Base-by-base conservation (phyloP, 2,113 vertebrate genomes). In the Zosterops borbonicus region DNA sequence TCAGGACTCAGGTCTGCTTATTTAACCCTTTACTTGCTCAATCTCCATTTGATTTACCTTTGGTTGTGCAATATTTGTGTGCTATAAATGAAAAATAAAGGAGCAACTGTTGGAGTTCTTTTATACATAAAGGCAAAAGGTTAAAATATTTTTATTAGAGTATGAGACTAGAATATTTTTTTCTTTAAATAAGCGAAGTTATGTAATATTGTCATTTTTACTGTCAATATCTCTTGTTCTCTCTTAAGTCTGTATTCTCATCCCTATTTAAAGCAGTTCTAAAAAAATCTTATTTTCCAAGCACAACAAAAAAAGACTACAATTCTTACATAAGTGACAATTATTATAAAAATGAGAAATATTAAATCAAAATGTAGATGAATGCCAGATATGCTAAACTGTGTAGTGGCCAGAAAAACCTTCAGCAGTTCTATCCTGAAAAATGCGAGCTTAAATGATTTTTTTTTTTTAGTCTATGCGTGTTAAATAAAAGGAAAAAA, bases 1-100 rank as follows among this genome's bases (percentile, higher is more conserved):
- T 86, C 39, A 62, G 41, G 28, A 73, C 25, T 70, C 73, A 62
- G 3, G 33, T 50, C 55, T 75, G 6, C 5, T 64, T 83, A 47
- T 80, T 91, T 84, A 81, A 80, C 47, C 27, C 14, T 37, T 91
- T 79, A 14, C 47, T 92, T 94, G 19, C 14, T 50, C 29, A 69
- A 29, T 91, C 41, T 56, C 13, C 44, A 2, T 67, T 87, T 75
- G 33, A 69, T 83, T 91, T 88, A 33, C 50, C 12, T 20, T 41
- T 85, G 56, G 13, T 78, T 82, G 23, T 44, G 27, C n/a, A 71
- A 31, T 63, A 12, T 69, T 77, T 77, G 4, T 81, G 33, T 84
- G 35, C 33, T 55, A 7, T 47, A 63, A 63, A 39, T 81, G 22
- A 85, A 84, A 93, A 64, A 44, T 18, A 31, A 67, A 84, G 41